Conservation (phyloP, 64 coral and sea anemone species). For the Platygyra sinensis region DNA sequence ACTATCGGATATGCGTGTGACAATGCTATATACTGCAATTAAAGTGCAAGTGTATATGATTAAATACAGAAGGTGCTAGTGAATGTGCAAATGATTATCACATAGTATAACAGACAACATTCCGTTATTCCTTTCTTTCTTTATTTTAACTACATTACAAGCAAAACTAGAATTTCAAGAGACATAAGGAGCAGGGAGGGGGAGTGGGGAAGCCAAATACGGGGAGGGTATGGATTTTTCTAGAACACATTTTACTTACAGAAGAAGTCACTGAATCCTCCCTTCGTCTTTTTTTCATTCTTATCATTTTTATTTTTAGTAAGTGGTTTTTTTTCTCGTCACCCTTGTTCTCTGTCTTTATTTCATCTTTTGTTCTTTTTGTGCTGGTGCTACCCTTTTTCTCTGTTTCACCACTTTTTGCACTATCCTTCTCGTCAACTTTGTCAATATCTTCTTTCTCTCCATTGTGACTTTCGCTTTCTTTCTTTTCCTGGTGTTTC, state of each 20-base stretch:
- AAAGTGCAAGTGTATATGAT: too few species aligned
- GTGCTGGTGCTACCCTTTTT: background rate
- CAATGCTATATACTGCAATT: too few species aligned
- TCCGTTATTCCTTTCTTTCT: too few species aligned
- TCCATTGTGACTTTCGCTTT: background rate
- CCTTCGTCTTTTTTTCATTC: conserved; percentile 6
- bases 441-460: conserved; percentile 3
- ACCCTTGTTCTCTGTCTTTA: too few species aligned
- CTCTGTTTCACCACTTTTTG: conserved; percentile 2
- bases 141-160: too few species aligned
- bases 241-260: conserved; percentile 46
- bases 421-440: background rate
- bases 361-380: background rate
- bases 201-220: too few species aligned
- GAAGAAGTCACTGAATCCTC: conserved; percentile 54
- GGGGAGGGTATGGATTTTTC: background rate
- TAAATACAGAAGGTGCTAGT: too few species aligned
- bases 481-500: conserved; percentile 8
- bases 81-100: too few species aligned
- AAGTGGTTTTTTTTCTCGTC: background rate
- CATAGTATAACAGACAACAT: too few species aligned
- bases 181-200: too few species aligned
- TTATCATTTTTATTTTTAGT: background rate
- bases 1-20: too few species aligned
- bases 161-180: too few species aligned